Conservation (phyloP, 2,113 vertebrate genomes). For the Pristiophorus japonicus region DNA sequence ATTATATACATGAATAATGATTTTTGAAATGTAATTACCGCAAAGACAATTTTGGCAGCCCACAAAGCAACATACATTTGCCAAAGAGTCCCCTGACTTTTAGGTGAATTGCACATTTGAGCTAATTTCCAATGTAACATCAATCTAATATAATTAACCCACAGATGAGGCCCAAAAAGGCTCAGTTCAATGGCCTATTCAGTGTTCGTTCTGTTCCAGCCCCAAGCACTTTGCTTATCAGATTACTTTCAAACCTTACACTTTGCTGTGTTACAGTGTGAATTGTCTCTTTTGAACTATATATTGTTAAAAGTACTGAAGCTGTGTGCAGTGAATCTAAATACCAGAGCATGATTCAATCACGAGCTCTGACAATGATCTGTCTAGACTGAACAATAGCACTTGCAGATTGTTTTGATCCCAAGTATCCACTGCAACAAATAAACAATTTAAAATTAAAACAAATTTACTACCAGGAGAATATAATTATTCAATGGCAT, state of each 20-base stretch:
- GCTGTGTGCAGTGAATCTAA: neutral
- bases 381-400: neutral
- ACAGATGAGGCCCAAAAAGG: constrained; percentile 25
- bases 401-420: neutral
- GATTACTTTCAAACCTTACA: constrained; percentile 27
- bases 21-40: constrained; percentile 16
- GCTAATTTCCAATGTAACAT: constrained; percentile 37
- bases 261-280: constrained; percentile 17
- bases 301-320: constrained; percentile 32
- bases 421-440: neutral
- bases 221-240: constrained; percentile 34
- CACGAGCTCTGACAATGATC: constrained; percentile 24
- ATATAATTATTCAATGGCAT: constrained; percentile 2
- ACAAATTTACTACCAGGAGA: neutral
- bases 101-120: constrained; percentile 37
- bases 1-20: constrained; percentile 36
- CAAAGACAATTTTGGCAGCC: constrained; percentile 19
- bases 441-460: constrained; percentile 15
- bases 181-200: constrained; percentile 8
- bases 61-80: constrained; percentile 1
- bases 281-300: constrained; percentile 28
- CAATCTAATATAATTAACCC: constrained; percentile 37
- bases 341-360: neutral
- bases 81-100: constrained; percentile 37
- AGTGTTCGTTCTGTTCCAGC: constrained; percentile 26